Conservation (phyloP, 2,113 vertebrate genomes). For the Pachyramphus minor region DNA sequence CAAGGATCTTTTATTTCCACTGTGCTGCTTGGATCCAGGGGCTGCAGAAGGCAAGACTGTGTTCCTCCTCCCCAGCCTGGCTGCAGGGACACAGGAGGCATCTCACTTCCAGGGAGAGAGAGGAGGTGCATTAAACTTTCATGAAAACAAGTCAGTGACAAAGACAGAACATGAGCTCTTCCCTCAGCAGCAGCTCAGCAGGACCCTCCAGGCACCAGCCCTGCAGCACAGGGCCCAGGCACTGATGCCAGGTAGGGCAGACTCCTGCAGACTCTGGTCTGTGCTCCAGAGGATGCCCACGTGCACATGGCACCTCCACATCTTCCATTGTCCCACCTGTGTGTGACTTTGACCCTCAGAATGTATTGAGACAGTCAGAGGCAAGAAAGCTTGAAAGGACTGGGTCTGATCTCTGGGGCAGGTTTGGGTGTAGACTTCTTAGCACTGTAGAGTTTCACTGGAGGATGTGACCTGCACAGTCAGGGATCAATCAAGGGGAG, state of each 20-base stretch:
- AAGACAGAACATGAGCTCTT: conserved; percentile 40
- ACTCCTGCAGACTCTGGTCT: background rate
- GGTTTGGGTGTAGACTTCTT: background rate
- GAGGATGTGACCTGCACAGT: background rate
- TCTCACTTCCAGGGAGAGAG: conserved; percentile 23
- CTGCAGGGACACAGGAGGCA: background rate
- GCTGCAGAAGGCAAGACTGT: background rate
- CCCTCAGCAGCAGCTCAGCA: background rate
- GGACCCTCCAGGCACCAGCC: background rate
- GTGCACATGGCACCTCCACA: background rate
- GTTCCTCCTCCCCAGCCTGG: background rate
- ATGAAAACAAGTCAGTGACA: conserved; percentile 53
- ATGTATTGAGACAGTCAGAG: background rate
- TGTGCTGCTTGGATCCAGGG: background rate
- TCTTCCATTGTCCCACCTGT: background rate
- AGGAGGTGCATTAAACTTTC: conserved; percentile 46
- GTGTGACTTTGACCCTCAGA: background rate
- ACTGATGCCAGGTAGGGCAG: background rate
- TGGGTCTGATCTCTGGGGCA: background rate
- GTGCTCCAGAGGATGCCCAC: background rate
- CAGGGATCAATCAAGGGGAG: background rate
- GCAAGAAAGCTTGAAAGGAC: too few species aligned
- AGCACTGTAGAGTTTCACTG: background rate
- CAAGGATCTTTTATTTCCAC: background rate
- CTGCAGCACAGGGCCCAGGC: background rate